These are phyloP conservation scores for Sialia sialis DNA, from an alignment of 2,113 vertebrate genomes.

Conservation along the genomic window DNA sequence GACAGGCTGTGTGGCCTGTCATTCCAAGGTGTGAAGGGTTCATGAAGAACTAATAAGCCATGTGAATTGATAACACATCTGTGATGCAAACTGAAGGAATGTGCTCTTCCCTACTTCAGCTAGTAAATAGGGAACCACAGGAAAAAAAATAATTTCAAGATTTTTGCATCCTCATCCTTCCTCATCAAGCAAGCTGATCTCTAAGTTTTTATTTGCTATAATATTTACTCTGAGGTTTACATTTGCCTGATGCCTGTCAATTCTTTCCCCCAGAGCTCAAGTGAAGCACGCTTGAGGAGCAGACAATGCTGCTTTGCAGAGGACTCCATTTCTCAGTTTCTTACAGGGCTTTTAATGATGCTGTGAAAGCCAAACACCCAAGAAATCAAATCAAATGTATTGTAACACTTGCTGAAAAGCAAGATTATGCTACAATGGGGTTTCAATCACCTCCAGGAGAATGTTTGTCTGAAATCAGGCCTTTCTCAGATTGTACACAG, in stretches of 20 bases:
- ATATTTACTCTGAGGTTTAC: background rate
- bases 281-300: background rate
- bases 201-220: background rate
- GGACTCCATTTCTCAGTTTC: conserved; percentile 76
- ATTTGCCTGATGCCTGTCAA: background rate
- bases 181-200: background rate
- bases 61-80: background rate
- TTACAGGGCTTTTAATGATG: conserved; percentile 84
- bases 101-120: background rate
- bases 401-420: conserved; percentile 91
- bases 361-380: conserved; percentile 77
- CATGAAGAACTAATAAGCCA: background rate
- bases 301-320: conserved; percentile 77
- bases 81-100: background rate
- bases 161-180: background rate
- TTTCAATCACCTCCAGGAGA: conserved; percentile 73
- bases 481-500: conserved; percentile 78
- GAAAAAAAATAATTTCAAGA: background rate
- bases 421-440: conserved; percentile 90
- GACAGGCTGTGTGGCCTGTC: background rate
- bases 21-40: background rate
- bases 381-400: conserved; percentile 90
- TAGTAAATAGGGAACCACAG: background rate
- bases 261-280: background rate
- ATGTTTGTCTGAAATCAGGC: conserved; percentile 74